Evolutionary conservation across 92 coral and sea anemone species (phyloP), one percentile per base, ranked within the genome.

Genomic region (Bergia sp.): DNA sequence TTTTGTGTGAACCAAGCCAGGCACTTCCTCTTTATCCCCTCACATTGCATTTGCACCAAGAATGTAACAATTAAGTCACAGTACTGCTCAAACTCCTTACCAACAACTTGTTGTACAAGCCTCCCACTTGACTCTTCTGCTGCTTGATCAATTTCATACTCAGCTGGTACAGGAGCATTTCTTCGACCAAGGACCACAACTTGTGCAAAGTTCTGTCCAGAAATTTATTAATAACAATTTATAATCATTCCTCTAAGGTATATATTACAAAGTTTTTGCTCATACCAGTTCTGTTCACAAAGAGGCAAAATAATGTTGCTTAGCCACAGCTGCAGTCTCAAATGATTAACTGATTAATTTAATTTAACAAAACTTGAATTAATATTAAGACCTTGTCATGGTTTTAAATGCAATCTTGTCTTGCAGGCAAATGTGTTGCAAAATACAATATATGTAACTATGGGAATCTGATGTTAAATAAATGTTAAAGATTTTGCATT

Each of bases 161-260:
- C 82, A 1, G 91, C 92, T 45, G 96, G 96, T 1, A 92, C 95
- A 40, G 92, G 80, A 53, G 98, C 96, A 72, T 91, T 92, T 86
- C 96, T 92, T 18, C 99, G 90, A 4, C 99, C 98, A 93, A 96
- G 95, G 2, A 94, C 94, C 85, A 94, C 96, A 72, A 96, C 92
- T 80, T 94, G 91, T 57, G 96, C 80, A 81, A 93, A 94, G 73
- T 94, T 93, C 97, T 94, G 74, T 38, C 45, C 1, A 15, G 21
- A 7, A 55, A 86, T 13, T 10, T 43, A 16, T 42, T 15, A 13
- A 12, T 2, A 20, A 4, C 18, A 7, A 18, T 41, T 12, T 37
- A 37, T 9, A 82, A 37, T 41, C 11, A 53, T 12, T 11, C 1
- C 1, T 11, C 58, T 53, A 42, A 77, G 1, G 29, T 77, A 7